Evolutionary conservation across 2,797 vertebrate genomes (phyloP).

Genomic region (Parambassis ranga): DNA sequence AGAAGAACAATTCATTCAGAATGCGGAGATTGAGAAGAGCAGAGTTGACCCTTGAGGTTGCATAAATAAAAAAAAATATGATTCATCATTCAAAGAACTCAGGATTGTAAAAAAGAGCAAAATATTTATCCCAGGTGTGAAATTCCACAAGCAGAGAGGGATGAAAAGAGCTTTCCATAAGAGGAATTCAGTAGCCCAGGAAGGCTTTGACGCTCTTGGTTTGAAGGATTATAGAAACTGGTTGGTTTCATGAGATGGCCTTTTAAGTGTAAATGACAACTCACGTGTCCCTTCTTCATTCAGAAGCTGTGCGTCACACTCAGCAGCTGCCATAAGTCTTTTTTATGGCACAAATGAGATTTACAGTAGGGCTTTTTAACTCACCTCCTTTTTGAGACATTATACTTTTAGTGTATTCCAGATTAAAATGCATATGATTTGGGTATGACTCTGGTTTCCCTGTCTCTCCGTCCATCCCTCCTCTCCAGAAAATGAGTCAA

Average conservation of each 20-base stretch:
- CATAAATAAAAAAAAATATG: no score
- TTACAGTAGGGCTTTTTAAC: slow-evolving; percentile 22
- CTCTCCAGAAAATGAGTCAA: slow-evolving; percentile 89
- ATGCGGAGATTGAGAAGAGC: no score
- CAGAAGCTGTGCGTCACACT: slow-evolving; percentile 1
- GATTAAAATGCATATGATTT: no score
- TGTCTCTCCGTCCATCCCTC: background rate
- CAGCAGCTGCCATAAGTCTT: slow-evolving; percentile 23
- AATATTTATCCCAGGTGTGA: no score
- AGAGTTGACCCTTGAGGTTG: no score
- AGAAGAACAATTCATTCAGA: no score
- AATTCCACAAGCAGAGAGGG: background rate
- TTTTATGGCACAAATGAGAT: slow-evolving; percentile 44
- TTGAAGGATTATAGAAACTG: slow-evolving; percentile 42
- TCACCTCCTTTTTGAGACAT: background rate
- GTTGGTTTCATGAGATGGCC: slow-evolving; percentile 19
- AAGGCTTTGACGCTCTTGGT: slow-evolving; percentile 31
- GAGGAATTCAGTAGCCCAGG: slow-evolving; percentile 8
- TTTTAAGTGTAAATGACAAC: slow-evolving; percentile 46
- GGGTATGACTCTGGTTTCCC: background rate
- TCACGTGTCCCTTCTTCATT: slow-evolving; percentile 30
- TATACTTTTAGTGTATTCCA: slow-evolving; percentile 5
- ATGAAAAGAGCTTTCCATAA: slow-evolving; percentile 5
- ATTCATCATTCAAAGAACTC: background rate
- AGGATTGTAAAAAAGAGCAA: background rate